Conservation (phyloP, 2,797 vertebrate species). For the Sebastes miniatus region DNA sequence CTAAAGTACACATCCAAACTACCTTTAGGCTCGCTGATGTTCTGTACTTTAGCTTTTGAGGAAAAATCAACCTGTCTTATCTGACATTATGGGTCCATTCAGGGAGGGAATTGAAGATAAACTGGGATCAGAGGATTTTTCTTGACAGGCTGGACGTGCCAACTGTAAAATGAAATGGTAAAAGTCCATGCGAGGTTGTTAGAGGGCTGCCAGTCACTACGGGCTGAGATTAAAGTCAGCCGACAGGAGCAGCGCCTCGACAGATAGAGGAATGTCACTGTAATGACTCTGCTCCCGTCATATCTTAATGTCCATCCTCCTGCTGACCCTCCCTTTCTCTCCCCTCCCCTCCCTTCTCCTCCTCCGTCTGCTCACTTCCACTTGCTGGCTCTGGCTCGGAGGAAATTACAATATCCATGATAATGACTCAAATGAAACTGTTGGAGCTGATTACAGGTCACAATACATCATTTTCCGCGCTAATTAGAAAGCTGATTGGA, state of each 20-base stretch:
- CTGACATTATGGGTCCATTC: slow-evolving; percentile 59
- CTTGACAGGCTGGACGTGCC: slow-evolving; percentile 50
- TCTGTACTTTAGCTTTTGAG: slow-evolving; percentile 36
- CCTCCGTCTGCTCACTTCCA: slow-evolving; percentile 40
- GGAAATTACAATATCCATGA: slow-evolving; percentile 77
- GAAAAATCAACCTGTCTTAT: slow-evolving; percentile 44
- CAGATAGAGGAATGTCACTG: slow-evolving; percentile 68
- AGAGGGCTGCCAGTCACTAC: slow-evolving; percentile 63
- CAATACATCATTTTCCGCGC: slow-evolving; percentile 74
- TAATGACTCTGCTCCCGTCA: slow-evolving; percentile 62
- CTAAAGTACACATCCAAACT: slow-evolving; percentile 27
- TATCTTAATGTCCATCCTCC: slow-evolving; percentile 64
- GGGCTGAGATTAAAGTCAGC: slow-evolving; percentile 61
- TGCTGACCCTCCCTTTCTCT: slow-evolving; percentile 36
- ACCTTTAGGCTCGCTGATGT: slow-evolving; percentile 41
- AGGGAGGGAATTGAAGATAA: slow-evolving; percentile 49
- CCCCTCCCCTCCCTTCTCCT: not conserved
- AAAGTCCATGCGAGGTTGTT: slow-evolving; percentile 66
- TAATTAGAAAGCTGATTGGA: slow-evolving; percentile 81
- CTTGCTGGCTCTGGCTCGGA: slow-evolving; percentile 46
- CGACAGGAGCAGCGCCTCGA: slow-evolving; percentile 34
- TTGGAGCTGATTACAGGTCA: slow-evolving; percentile 77
- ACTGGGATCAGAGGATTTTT: slow-evolving; percentile 51
- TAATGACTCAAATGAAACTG: slow-evolving; percentile 76
- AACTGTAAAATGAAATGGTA: slow-evolving; percentile 59